These are phyloP conservation scores for Petrosia ficiformis DNA, from an alignment of 37 sponge, comb jelly and placozoan species.

Conservation along the genomic window DNA sequence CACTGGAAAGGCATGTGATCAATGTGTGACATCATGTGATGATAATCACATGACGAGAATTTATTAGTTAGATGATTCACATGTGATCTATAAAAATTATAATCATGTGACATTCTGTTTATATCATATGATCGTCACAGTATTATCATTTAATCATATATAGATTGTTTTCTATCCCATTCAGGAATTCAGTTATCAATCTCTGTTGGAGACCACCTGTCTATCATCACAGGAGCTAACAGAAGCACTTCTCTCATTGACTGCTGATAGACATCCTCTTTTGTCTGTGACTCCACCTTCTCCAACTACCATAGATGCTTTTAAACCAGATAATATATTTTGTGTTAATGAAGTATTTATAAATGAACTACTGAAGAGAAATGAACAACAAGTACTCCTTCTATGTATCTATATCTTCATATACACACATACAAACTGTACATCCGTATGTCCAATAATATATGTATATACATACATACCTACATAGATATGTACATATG, in stretches of 20 bases:
- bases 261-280: constrained; percentile 24
- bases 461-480: too few relatives aligned
- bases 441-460: too few relatives aligned
- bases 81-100: too few relatives aligned
- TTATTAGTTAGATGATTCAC: too few relatives aligned
- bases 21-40: neutral
- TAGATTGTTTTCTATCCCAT: too few relatives aligned
- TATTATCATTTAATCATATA: neutral
- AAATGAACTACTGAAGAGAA: neutral
- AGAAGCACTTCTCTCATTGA: constrained; percentile 36
- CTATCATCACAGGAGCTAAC: constrained; percentile 27
- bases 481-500: too few relatives aligned
- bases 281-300: too few relatives aligned
- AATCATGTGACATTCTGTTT: too few relatives aligned
- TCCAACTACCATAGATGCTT: too few relatives aligned
- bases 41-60: neutral
- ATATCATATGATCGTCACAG: too few relatives aligned
- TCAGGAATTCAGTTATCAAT: neutral
- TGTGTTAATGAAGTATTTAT: constrained; percentile 29
- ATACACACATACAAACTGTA: too few relatives aligned
- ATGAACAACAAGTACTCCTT: constrained; percentile 11
- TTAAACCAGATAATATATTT: constrained; percentile 21
- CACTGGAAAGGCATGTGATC: constrained; percentile 34
- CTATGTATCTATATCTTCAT: too few relatives aligned
- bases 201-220: constrained; percentile 12